phyloP scores from a whole-genome alignment of 2,113 vertebrate genomes.

The Pampusana beccarii region DNA sequence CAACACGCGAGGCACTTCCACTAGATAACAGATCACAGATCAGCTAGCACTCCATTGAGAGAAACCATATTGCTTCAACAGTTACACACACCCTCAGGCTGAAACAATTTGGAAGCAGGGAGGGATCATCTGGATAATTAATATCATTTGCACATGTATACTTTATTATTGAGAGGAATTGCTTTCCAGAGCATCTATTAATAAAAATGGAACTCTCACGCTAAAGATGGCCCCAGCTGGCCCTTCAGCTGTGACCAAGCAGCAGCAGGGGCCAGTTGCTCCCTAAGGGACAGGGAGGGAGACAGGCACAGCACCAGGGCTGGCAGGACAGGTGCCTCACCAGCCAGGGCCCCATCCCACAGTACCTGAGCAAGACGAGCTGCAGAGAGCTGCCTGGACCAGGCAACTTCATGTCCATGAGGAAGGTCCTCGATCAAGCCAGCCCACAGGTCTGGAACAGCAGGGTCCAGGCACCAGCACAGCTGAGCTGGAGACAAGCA shows the following conservation, averaged over 20 bases:
- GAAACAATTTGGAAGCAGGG: background rate
- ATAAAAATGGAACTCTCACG: background rate
- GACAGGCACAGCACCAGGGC: background rate
- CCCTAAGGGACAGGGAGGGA: background rate
- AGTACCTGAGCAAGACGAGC: background rate
- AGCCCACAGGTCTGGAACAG: background rate
- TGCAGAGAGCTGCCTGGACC: background rate
- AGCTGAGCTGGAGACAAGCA: fast-evolving
- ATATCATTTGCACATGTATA: background rate
- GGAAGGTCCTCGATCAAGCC: background rate
- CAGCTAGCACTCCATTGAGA: background rate
- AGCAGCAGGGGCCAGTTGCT: background rate
- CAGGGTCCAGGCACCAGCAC: background rate
- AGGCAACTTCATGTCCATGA: background rate
- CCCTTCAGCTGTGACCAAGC: background rate
- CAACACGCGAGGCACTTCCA: background rate
- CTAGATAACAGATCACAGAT: background rate
- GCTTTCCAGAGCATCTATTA: background rate
- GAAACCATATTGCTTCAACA: background rate
- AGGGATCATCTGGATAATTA: background rate
- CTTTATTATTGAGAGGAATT: background rate
- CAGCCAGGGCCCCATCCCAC: background rate
- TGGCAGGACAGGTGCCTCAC: background rate
- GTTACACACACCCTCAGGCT: background rate
- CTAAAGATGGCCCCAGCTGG: background rate